Evolutionary conservation across 2,888 invertebrate species (phyloP), one percentile per base, ranked within the genome.

Genomic region (Iselma pallidipennis): DNA sequence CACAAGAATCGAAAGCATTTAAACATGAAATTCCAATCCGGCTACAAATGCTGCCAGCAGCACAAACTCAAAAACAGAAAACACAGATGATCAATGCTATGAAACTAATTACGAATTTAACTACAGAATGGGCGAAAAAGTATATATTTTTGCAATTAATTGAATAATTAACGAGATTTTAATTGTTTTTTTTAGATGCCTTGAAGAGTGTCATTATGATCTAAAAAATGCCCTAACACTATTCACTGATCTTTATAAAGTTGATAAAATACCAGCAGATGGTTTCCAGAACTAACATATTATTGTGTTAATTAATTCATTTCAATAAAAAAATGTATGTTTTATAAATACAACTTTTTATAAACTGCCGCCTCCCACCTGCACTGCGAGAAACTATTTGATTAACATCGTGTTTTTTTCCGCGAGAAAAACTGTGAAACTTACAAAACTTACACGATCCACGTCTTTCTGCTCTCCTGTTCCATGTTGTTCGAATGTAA

Each of bases 141-240:
- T 81, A 74, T 23, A 7, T 25, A 12, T 55, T 83, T 2, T 45
- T 45, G 9, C 16, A 56, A 33, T 61, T 49, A 42, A 28, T 28
- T 56, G 56, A 25, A 42, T 42, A n/a, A 1, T 49, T 26, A 19
- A 49, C 4, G 4, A 55, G 19, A 53, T 31, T 19, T 49, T 31
- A 12, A 33, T 37, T 57, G 42, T 57, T 25, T 28, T 61, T 73
- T 84, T 59, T 79, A 89, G 89, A 71, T 90, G 89, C 72, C 80
- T 91, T 61, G 85, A 87, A 71, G 82, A 85, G 63, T 87, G 87
- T 67, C 81, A 84, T 19, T 91, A 89, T 87, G 85, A 91, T 77
- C 83, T 88, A 64, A 82, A 83, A 45, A 81, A 80, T 63, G 83
- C 87, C 2, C 80, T 84, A 12, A 70, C 76, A 26, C 76, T 84